Conservation (phyloP, 2,113 vertebrate genomes). For the Phoxinus phoxinus region DNA sequence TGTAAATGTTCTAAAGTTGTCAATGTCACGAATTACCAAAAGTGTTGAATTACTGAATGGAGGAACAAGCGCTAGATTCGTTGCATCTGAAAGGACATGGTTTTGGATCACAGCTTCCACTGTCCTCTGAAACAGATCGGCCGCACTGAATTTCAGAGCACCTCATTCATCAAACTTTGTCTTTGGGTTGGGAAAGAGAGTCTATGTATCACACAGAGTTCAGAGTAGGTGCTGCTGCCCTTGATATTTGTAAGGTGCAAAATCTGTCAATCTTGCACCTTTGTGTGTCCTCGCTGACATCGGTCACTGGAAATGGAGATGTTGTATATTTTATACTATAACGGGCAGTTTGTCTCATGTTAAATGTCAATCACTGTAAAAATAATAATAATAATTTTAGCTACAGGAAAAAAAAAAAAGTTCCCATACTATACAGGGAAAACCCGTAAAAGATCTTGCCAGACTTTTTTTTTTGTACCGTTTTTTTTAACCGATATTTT, state of each 20-base stretch:
- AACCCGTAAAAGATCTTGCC: too few species aligned
- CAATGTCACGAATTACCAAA: not conserved
- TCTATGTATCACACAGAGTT: constrained; percentile 9
- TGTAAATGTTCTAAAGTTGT: not conserved
- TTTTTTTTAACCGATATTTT: too few species aligned
- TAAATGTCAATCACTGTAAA: not conserved
- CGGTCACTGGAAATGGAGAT: constrained; percentile 8
- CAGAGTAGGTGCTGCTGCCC: constrained; percentile 10
- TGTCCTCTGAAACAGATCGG: constrained; percentile 48
- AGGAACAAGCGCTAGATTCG: not conserved
- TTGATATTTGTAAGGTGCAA: constrained; percentile 20
- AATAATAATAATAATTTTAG: too few species aligned
- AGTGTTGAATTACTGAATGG: constrained; percentile 20
- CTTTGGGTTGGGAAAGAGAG: constrained; percentile 3
- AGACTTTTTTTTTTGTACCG: too few species aligned
- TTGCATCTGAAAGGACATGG: constrained; percentile 32
- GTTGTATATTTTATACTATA: not conserved
- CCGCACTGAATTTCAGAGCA: not conserved
- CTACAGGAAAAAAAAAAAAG: too few species aligned
- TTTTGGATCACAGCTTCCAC: constrained; percentile 55
- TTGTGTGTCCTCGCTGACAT: constrained; percentile 12
- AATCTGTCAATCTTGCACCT: constrained; percentile 27
- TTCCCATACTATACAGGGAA: too few species aligned
- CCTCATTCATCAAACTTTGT: constrained; percentile 57
- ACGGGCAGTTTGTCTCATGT: not conserved